phyloP scores from a whole-genome alignment of 2,113 vertebrate species.

The Bubo scandiacus region DNA sequence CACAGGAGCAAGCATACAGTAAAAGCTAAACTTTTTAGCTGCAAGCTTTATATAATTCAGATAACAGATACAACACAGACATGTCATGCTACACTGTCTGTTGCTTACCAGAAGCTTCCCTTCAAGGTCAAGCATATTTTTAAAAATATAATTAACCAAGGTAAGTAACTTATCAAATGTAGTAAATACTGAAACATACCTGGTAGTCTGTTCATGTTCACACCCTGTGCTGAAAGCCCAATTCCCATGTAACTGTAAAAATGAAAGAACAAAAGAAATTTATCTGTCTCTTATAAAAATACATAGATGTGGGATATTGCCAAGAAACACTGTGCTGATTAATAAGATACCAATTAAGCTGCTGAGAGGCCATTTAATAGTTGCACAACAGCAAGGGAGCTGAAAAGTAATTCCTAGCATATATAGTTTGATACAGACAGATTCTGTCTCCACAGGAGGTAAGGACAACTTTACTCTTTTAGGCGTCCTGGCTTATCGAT shows the following conservation, averaged over 20 bases:
- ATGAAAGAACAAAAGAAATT: slow-evolving; percentile 29
- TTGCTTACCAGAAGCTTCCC: not conserved
- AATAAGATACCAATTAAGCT: not conserved
- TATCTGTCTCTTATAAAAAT: slow-evolving; percentile 6
- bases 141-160: not conserved
- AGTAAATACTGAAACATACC: slow-evolving; percentile 76
- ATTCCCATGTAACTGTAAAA: slow-evolving; percentile 97
- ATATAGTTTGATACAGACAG: not conserved
- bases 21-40: not conserved
- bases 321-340: not conserved
- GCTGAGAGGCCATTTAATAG: not conserved
- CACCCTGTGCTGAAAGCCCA: slow-evolving; percentile 97
- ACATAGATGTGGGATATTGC: not conserved
- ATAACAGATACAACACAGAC: not conserved
- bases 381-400: not conserved
- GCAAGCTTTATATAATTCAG: not conserved
- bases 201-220: slow-evolving; percentile 99
- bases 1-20: not conserved
- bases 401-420: not conserved
- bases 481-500: not conserved
- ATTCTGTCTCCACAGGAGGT: not conserved
- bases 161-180: not conserved
- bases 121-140: not conserved
- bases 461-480: not conserved
- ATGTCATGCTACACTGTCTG: not conserved